phyloP scores from a whole-genome alignment of 2,113 vertebrate genomes.

The Heptranchias perlo region DNA sequence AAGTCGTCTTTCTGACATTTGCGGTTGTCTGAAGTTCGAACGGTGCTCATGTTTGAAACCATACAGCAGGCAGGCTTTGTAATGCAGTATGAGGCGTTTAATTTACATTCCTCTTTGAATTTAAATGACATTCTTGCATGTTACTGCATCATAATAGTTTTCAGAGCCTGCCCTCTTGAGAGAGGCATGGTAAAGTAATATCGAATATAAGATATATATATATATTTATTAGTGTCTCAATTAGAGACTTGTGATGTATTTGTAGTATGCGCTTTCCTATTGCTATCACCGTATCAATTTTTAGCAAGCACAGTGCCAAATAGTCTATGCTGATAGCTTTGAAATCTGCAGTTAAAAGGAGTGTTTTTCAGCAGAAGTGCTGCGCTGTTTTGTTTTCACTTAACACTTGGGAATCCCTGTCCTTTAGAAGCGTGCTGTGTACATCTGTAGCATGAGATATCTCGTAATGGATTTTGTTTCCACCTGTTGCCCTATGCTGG shows the following conservation, averaged over 20 bases:
- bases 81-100: neutral
- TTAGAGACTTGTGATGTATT: neutral
- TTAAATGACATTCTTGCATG: neutral
- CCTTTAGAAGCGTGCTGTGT: neutral
- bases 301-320: too few species aligned
- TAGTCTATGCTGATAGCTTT: too few species aligned
- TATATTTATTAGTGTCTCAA: neutral
- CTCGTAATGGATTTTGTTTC: neutral
- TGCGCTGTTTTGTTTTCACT: neutral
- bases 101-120: neutral
- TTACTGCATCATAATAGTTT: neutral
- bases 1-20: neutral
- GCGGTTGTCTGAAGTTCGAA: neutral
- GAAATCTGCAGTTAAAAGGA: neutral
- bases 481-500: neutral
- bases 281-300: neutral
- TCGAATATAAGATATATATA: neutral
- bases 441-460: neutral
- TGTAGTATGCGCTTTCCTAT: neutral
- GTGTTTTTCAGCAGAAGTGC: neutral
- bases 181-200: neutral
- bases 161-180: neutral
- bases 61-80: neutral
- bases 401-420: neutral
- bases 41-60: neutral